Base-by-base conservation (phyloP, 2,888 invertebrate species). In the Agonopterix heracliana region DNA sequence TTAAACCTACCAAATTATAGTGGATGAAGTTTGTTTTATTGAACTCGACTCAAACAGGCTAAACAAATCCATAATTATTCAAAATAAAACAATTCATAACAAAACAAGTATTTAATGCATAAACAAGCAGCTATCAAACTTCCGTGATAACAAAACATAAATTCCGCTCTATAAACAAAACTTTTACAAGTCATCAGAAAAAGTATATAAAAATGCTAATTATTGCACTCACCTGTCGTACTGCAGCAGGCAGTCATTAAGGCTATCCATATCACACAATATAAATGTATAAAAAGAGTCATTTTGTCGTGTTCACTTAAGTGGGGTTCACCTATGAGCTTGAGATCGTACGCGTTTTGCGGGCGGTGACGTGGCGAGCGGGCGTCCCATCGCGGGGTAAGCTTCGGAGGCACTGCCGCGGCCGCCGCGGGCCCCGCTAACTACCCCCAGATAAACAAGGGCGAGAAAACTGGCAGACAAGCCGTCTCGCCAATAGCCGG, bases 221-320 rank as follows among this genome's bases (percentile, higher is more conserved):
- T 76, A 69, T 69, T 72, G 68, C 71, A 76, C 86, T 86, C 68
- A 88, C 88, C 87, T 79, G 83, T 83, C 56, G 79, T 82, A 54
- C 74, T 79, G 74, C 80, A 80, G 78, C 80, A 82, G 56, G 68
- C 68, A 52, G 78, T 76, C 63, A 84, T 61, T 61, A 88, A 65
- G 61, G 80, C 78, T 74, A 81, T 81, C 80, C 79, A 84, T 73
- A 84, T 75, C 66, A 81, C 86, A 84, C 81, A 78, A 65, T 87
- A 86, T 68, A 86, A 84, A 86, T 81, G 78, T 86, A 87, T 74
- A 84, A 86, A 87, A 85, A 81, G 74, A 78, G 85, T 83, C 88
- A 88, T 88, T 79, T 66, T 66, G 44, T 26, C 10, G 26, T 14
- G 10, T 34, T 46, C 51, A 51, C 51, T 47, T 50, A 34, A 14